Percentiles rank a stretch among this genome's conserved stretches.
Evolutionary conservation across 2,888 invertebrate species (phyloP).

Genomic region (Listrodromus nycthemerus): DNA sequence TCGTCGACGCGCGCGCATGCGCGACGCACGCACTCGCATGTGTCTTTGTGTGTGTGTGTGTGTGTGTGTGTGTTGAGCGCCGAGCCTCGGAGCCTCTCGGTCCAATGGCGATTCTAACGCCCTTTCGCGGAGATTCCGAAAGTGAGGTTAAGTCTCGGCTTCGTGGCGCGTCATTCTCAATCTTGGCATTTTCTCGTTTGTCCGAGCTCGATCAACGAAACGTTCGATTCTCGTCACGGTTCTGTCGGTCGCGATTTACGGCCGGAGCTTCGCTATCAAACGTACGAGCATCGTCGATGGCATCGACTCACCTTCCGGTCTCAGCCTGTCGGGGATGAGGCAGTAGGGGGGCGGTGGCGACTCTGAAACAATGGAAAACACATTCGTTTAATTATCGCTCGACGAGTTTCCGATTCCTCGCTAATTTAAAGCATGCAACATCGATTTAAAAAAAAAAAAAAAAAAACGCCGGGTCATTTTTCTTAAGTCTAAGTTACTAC

Average conservation of each 20-base stretch:
- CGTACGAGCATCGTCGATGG: neutral
- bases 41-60: too few species aligned
- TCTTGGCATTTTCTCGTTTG: neutral
- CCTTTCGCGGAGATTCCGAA: slow-evolving; percentile 9
- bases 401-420: neutral
- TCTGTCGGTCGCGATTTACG: neutral
- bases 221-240: neutral
- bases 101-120: slow-evolving; percentile 13
- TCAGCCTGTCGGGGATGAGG: slow-evolving; percentile 89
- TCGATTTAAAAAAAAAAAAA: neutral
- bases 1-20: neutral
- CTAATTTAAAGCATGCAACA: neutral
- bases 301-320: slow-evolving; percentile 90
- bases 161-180: neutral
- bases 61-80: too few species aligned
- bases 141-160: neutral
- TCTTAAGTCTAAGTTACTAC: neutral
- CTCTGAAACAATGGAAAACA: slow-evolving; percentile 87
- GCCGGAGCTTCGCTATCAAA: neutral
- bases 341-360: slow-evolving; percentile 94
- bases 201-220: neutral
- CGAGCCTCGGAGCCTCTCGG: neutral
- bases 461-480: neutral
- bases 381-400: slow-evolving; percentile 6
- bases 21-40: neutral